These are phyloP conservation scores for Oxycera nigricornis DNA, from an alignment of 2,888 invertebrate species.

Conservation along the genomic window DNA sequence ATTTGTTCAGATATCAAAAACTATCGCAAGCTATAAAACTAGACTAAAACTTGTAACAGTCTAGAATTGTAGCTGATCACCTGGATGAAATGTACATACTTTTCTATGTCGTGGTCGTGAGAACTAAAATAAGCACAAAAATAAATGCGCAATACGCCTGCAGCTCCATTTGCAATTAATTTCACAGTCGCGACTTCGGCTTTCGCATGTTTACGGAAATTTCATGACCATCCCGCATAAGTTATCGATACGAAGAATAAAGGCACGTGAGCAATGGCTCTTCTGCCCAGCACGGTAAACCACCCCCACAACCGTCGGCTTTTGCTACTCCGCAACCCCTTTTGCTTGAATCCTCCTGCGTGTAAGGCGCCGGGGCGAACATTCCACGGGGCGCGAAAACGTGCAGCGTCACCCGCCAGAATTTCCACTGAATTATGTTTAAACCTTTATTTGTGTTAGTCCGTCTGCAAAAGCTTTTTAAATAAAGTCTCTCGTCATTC, in stretches of 20 bases:
- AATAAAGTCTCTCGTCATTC: background rate
- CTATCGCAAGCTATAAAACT: too few relatives aligned
- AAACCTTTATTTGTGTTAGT: constrained; percentile 14
- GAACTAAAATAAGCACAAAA: too few relatives aligned
- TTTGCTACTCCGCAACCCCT: background rate
- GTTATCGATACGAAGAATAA: background rate
- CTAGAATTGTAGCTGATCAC: too few relatives aligned
- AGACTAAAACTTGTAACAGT: too few relatives aligned
- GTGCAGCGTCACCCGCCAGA: background rate
- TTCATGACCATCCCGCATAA: background rate
- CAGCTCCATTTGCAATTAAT: too few relatives aligned
- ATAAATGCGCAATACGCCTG: too few relatives aligned
- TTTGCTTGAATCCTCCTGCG: background rate
- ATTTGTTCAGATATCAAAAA: too few relatives aligned
- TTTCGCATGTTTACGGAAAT: constrained; percentile 26
- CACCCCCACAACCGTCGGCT: background rate
- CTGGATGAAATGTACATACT: too few relatives aligned
- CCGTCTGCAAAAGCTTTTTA: constrained; percentile 23
- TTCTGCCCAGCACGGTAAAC: background rate
- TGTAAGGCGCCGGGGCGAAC: background rate
- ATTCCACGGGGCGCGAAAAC: background rate
- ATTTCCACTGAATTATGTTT: constrained; percentile 18
- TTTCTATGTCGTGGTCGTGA: too few relatives aligned
- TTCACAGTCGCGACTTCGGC: background rate
- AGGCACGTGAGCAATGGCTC: constrained; percentile 16